These are phyloP conservation scores for Microtus montanus DNA, from an alignment of 2,113 vertebrate genomes.

Conservation along the genomic window DNA sequence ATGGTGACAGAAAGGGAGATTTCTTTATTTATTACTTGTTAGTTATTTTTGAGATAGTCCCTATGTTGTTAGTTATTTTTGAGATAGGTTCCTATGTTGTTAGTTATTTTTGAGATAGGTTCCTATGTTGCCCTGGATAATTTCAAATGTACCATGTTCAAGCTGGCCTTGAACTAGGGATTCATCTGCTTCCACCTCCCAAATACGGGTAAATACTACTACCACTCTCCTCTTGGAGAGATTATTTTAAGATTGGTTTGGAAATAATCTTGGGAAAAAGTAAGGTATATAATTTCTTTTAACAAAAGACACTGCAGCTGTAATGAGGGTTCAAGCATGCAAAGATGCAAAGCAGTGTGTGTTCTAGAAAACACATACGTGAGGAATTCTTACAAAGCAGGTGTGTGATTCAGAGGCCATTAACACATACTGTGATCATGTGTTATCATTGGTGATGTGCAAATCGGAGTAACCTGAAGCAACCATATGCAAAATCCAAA, in stretches of 20 bases:
- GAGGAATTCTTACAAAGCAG: conserved; percentile 20
- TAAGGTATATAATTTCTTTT: background rate
- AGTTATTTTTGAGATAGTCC: too few relatives aligned
- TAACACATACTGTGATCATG: background rate
- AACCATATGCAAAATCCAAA: background rate
- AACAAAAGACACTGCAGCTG: background rate
- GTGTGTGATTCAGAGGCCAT: background rate
- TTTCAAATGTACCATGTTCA: background rate
- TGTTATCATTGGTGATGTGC: background rate
- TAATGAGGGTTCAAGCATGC: conserved; percentile 8
- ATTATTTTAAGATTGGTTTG: conserved; percentile 36
- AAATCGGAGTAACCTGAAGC: background rate
- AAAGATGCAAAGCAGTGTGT: background rate
- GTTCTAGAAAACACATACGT: background rate
- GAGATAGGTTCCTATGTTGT: background rate
- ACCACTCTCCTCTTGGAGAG: background rate
- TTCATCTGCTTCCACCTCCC: background rate
- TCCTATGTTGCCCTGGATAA: too few relatives aligned
- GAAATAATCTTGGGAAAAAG: background rate
- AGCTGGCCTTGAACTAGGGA: background rate
- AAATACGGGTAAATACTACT: background rate
- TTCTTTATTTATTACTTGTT: background rate
- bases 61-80: background rate
- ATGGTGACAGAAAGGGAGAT: background rate
- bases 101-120: background rate